A percentile compares a stretch with the other conserved stretches of the same genome.
phyloP scores from a whole-genome alignment of 2,888 invertebrate genomes.

The Conomelus anceps region DNA sequence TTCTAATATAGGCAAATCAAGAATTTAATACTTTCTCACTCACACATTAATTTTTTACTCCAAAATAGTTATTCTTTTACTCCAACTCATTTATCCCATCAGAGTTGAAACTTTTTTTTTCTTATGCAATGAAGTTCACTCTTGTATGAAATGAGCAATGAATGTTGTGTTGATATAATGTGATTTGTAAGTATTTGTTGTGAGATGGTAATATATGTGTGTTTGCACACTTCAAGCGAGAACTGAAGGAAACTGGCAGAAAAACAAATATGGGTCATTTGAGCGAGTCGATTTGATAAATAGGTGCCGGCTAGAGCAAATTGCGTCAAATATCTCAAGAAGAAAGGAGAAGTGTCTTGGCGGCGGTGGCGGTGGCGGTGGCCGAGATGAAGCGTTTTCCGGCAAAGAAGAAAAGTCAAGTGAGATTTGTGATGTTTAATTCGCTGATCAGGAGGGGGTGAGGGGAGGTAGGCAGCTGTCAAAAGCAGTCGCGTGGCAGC shows the following conservation, averaged over 20 bases:
- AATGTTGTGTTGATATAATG: too few species aligned
- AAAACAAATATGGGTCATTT: background rate
- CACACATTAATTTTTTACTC: too few species aligned
- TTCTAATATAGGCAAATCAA: too few species aligned
- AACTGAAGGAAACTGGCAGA: background rate
- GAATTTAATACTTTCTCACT: too few species aligned
- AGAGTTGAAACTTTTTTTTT: too few species aligned
- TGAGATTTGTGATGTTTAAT: background rate
- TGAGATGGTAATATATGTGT: background rate
- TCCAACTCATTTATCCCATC: too few species aligned
- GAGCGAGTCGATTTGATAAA: background rate
- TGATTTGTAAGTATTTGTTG: background rate
- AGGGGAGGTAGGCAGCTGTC: background rate
- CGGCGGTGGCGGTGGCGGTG: background rate
- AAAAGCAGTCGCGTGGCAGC: background rate
- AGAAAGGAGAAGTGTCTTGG: background rate
- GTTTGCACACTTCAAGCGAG: background rate
- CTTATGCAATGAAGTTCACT: too few species aligned
- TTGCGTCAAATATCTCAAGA: background rate
- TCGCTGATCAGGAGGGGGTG: background rate
- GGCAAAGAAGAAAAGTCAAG: background rate
- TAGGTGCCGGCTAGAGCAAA: background rate
- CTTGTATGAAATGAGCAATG: too few species aligned
- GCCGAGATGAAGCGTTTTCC: too few species aligned
- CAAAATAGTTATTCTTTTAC: too few species aligned